Evolutionary conservation across 2,797 vertebrate species (phyloP), one percentile per base, ranked within the genome.

Genomic region (Paedocypris micromegethes): DNA sequence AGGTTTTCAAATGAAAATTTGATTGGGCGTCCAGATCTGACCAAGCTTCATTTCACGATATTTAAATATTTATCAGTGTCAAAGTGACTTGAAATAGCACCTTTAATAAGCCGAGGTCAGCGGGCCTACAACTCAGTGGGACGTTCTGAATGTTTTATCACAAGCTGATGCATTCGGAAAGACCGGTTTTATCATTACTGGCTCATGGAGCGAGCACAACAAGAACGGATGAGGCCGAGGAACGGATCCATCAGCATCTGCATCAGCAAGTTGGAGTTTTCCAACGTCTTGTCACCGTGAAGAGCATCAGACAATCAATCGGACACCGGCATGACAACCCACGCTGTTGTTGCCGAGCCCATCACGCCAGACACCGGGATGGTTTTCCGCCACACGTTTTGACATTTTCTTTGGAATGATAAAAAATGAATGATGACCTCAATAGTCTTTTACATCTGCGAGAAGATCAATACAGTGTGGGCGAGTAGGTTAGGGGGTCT

Each of bases 361-460:
- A 83, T 84, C 87, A 86, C 82, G 83, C 82, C 83, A 86, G 84
- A 88, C 66, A 82, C 77, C 64, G 82, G 80, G 78, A 75, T 86
- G 83, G 87, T 88, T 86, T 83, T 91, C 85, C 85, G 82, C 78
- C 83, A 85, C 83, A 81, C 77, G 81, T 86, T 88, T 88, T 89
- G 88, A 89, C 85, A 90, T 90, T 90, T 90, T 89, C 87, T 79
- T 86, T 79, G 83, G 88, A 83, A 84, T 85, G 83, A 88, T 90
- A 88, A 89, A 91, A 89, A 86, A 89, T 90, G 89, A 89, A 90
- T 88, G 88, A 88, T 83, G 86, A 88, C 90, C 87, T 90, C 88
- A 88, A 90, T 90, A 90, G 86, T 87, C 87, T 89, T 87, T 89
- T 84, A 88, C 89, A 89, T 90, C 88, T 89, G 85, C 87, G 83